Evolutionary conservation across 1,140 invertebrate species (phyloP).

Genomic region (Parasteatoda tepidariorum): DNA sequence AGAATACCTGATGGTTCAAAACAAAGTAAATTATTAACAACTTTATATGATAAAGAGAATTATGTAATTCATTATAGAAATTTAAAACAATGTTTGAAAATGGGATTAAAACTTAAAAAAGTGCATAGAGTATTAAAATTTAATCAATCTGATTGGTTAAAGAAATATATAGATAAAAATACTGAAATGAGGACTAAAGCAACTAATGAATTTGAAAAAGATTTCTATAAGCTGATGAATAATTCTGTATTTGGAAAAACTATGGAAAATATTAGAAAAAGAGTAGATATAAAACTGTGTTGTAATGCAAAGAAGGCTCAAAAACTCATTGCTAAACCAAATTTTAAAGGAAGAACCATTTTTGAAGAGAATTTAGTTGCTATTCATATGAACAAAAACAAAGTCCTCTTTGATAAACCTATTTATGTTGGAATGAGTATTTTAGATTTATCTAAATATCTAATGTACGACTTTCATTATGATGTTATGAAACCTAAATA

Average conservation of each 20-base stretch:
- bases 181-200: slow-evolving; percentile 65
- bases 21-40: slow-evolving; percentile 37
- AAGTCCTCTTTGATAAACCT: slow-evolving; percentile 63
- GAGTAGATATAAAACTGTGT: not conserved
- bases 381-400: slow-evolving; percentile 59
- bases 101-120: not conserved
- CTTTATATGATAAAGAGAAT: not conserved
- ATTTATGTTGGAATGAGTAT: slow-evolving; percentile 65
- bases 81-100: not conserved
- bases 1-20: slow-evolving; percentile 34
- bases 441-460: slow-evolving; percentile 64
- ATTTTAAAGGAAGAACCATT: slow-evolving; percentile 66
- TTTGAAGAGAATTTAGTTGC: slow-evolving; percentile 57
- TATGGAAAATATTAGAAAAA: slow-evolving; percentile 67
- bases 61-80: slow-evolving; percentile 14
- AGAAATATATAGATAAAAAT: not conserved
- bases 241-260: slow-evolving; percentile 70
- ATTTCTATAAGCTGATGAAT: slow-evolving; percentile 70
- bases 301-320: slow-evolving; percentile 63
- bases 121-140: too few species aligned
- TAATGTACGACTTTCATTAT: slow-evolving; percentile 66
- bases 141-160: not conserved
- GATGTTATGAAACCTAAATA: slow-evolving; percentile 63
- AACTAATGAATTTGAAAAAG: slow-evolving; percentile 69
- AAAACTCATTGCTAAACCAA: slow-evolving; percentile 67